Base-by-base conservation (phyloP, 2,888 invertebrate genomes). In the Chironomus riparius region DNA sequence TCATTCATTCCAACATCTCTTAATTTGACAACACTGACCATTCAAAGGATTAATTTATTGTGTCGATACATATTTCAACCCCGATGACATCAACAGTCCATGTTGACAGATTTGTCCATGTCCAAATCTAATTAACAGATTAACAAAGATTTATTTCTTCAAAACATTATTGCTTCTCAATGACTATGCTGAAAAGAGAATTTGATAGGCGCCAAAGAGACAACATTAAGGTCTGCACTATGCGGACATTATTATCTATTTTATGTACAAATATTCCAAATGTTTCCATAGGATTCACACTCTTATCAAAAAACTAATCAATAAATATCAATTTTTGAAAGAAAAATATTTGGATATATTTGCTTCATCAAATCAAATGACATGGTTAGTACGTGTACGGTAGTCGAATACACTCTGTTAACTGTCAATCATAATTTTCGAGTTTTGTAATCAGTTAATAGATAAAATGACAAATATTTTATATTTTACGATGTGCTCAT, bases 341-440 rank as follows among this genome's bases (percentile, higher is more conserved):
- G 38, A 38, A 68, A 48, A 28, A 28, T 56, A 76, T 69, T 76
- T 76, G 28, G 68, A 48, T 69, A 24, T 65, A 28, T 69, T 71
- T 71, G 50, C 56, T 28, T 71, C 56, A 56, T 56, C 70, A 70
- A 48, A 47, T 21, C 68, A 68, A n/a, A n/a, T 68, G 48, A 76
- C 76, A 76, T 28, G 76, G 69, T 69, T 76, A 76, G 65, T 38
- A 24, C 65, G 65, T 65, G 65, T 65, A 65, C 65, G 13, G 65
- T 65, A 65, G 65, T 65, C 65, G 22, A 24, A 56, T 69, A 76
- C 15, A 28, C 48, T 69, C 56, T 76, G 76, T 76, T 47, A 76
- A 76, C 76, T 76, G 76, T 76, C 76, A 76, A 76, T 76, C 76
- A 76, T 50, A 68, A 18, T 24, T 47, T 68, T 24, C 24, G 62